These are phyloP conservation scores for Heliconius hermathena DNA, from an alignment of 1,140 invertebrate genomes.

Conservation along the genomic window DNA sequence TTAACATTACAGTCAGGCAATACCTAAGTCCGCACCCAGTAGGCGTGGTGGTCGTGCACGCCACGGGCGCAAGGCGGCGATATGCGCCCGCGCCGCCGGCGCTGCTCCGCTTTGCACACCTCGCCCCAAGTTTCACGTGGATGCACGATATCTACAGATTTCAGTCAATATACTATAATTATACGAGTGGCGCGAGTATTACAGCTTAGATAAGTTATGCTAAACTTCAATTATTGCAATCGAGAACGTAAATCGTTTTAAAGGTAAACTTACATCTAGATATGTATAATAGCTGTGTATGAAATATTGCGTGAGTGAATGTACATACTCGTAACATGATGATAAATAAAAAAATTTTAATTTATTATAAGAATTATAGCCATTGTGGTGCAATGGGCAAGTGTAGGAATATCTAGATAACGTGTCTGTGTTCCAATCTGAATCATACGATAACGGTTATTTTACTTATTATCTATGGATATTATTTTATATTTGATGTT, in stretches of 20 bases:
- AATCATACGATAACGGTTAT: too few relatives aligned
- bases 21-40: constrained; percentile 43
- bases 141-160: constrained; percentile 7
- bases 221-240: constrained; percentile 14
- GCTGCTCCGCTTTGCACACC: constrained; percentile 56
- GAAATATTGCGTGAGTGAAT: background rate
- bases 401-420: too few relatives aligned
- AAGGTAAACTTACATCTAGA: background rate
- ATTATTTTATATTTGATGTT: too few relatives aligned
- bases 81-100: constrained; percentile 53
- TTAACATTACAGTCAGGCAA: constrained; percentile 1
- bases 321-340: background rate
- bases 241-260: constrained; percentile 6
- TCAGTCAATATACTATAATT: constrained; percentile 10
- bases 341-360: background rate
- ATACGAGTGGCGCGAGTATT: constrained; percentile 1
- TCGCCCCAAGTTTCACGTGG: constrained; percentile 19
- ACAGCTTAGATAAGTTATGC: constrained; percentile 11
- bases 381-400: background rate
- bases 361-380: background rate
- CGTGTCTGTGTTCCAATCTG: too few relatives aligned
- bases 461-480: too few relatives aligned
- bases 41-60: constrained; percentile 55
- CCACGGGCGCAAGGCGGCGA: constrained; percentile 45
- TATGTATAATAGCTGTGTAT: background rate